Conservation (phyloP, 2,888 invertebrate genomes). For the Folsomia candida region DNA sequence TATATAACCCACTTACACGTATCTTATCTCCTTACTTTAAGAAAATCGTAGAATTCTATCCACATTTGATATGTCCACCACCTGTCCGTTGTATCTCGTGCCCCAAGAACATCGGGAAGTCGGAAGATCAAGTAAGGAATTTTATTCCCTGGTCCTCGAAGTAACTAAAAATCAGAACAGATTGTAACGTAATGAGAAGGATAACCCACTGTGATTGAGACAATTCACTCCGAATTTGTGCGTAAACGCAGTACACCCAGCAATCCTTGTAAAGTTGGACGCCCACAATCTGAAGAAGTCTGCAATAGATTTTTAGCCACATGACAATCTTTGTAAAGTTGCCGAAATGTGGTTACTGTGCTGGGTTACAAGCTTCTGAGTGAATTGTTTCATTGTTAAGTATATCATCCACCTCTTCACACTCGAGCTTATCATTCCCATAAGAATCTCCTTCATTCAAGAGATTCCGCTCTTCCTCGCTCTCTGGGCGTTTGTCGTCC, state of each 20-base stretch:
- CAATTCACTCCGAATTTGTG: too few relatives aligned
- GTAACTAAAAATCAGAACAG: conserved; percentile 18
- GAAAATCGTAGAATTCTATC: conserved; percentile 53
- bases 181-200: too few relatives aligned
- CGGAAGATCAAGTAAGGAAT: conserved; percentile 54
- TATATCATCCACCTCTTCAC: conserved; percentile 54
- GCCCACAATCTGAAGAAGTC: too few relatives aligned
- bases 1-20: background rate
- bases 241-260: too few relatives aligned
- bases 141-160: conserved; percentile 25
- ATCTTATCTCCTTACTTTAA: conserved; percentile 40
- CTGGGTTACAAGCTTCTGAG: too few relatives aligned
- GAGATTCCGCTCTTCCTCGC: conserved; percentile 50
- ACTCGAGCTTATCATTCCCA: conserved; percentile 55
- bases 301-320: too few relatives aligned
- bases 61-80: conserved; percentile 57
- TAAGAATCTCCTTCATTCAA: conserved; percentile 54
- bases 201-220: too few relatives aligned
- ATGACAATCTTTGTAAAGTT: too few relatives aligned
- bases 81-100: conserved; percentile 56
- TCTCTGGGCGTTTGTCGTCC: conserved; percentile 54
- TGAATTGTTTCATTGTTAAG: too few relatives aligned
- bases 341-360: too few relatives aligned
- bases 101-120: conserved; percentile 57
- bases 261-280: too few relatives aligned